A percentile compares a stretch with the other conserved stretches of the same genome.
phyloP scores from a whole-genome alignment of 92 coral and sea anemone species.

The Palythoa grandis region DNA sequence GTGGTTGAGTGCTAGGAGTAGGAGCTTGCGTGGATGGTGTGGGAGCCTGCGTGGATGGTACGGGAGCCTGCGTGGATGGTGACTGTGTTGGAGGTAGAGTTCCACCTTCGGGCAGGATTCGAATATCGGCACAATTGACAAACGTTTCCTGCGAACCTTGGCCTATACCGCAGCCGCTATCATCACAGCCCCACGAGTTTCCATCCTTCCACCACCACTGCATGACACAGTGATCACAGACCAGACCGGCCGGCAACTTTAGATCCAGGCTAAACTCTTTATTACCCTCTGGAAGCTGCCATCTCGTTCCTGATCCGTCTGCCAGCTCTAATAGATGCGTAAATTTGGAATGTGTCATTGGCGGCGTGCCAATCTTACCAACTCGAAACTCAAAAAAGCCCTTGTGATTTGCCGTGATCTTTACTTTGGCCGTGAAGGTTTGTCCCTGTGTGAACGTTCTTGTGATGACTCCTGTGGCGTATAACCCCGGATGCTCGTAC shows the following conservation, averaged over 20 bases:
- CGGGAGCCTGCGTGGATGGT: slow-evolving; percentile 36
- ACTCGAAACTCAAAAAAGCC: slow-evolving; percentile 73
- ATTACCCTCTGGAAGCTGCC: slow-evolving; percentile 29
- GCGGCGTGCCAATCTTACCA: slow-evolving; percentile 58
- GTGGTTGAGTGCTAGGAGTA: slow-evolving; percentile 35
- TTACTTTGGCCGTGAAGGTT: slow-evolving; percentile 56
- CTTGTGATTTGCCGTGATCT: slow-evolving; percentile 69
- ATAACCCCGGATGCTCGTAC: slow-evolving; percentile 69
- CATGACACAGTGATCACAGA: slow-evolving; percentile 90
- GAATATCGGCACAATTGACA: slow-evolving; percentile 94
- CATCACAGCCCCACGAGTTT: slow-evolving; percentile 86
- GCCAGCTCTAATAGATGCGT: slow-evolving; percentile 58
- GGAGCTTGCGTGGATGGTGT: slow-evolving; percentile 11
- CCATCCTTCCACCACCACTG: slow-evolving; percentile 99
- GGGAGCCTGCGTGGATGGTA: slow-evolving; percentile 43
- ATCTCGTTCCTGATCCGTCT: slow-evolving; percentile 41
- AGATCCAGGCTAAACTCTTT: slow-evolving; percentile 25
- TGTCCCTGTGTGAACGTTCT: slow-evolving; percentile 72
- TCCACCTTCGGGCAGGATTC: slow-evolving; percentile 61
- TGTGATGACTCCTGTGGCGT: slow-evolving; percentile 66
- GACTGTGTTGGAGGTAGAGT: slow-evolving; percentile 34
- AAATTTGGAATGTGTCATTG: slow-evolving; percentile 69
- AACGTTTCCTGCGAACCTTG: slow-evolving; percentile 86
- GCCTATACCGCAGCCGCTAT: slow-evolving; percentile 65
- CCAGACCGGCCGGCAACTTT: slow-evolving; percentile 53